Evolutionary conservation across 2,797 vertebrate genomes (phyloP), one percentile per base, ranked within the genome.

Genomic region (Astyanax mexicanus): DNA sequence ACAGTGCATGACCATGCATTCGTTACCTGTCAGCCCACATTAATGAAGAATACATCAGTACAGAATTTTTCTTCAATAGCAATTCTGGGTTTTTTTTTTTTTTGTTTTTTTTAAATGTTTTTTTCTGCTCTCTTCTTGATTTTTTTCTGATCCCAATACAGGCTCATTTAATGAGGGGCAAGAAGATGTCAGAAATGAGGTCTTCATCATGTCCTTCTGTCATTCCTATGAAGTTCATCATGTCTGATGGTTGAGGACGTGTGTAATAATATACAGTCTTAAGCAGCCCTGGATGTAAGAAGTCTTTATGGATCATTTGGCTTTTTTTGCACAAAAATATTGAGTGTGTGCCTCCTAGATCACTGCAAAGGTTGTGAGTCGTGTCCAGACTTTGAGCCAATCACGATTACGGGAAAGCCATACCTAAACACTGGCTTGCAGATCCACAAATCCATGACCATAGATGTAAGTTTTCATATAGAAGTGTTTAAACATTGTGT

Each of bases 311-410:
- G 72, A 58, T 40, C 17, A 11, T 67, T 67, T 73, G 42, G 35
- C 47, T 74, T 52, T 58, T 74, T 81, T 81, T 72, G 72, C 74
- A 75, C 71, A 80, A 44, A 72, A 69, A 66, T 57, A 77, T 75
- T 17, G 42, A 55, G 77, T 76, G 77, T 76, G 69, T 84, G 75
- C 75, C 76, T 84, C 78, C 42, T 71, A 15, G 71, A 55, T 79
- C 60, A 69, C 13, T 60, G 37, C 57, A 35, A 64, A 66, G 29
- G 37, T 21, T 65, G 15, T 0, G 54, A 71, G 19, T 66, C 9
- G 52, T 37, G 29, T 54, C 47, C 27, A 55, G 65, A 64, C n/a
- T 47, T 35, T 68, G 65, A 73, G 37, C 37, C 40, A 35, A 19
- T 64, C n/a, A 45, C 15, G 38, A 70, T 17, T 45, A 62, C 65